Evolutionary conservation across 2,113 vertebrate genomes (phyloP), one percentile per base, ranked within the genome.

Genomic region (Ornithorhynchus anatinus): DNA sequence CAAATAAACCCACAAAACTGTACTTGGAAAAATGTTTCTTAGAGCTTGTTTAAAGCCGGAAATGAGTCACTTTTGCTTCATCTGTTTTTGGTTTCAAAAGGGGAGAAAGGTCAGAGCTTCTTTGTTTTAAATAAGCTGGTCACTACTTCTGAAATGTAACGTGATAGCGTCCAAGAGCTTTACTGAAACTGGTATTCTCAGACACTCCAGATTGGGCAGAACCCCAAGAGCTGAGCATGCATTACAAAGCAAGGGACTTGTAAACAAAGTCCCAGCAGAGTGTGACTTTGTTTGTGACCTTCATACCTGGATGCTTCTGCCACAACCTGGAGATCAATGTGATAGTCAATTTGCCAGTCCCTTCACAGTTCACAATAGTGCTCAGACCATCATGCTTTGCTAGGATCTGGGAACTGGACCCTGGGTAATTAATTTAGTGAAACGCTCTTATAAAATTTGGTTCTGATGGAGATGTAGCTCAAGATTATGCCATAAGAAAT

Each of bases 61-160:
- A 94, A 93, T 95, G 91, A 96, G 92, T 95, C 94, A 93, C 89
- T 94, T 96, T 90, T 90, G 85, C 86, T 93, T 93, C 94, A 97
- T 94, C 90, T 96, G 96, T 71, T 96, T 96, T 95, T 93, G 86
- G 88, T 97, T 96, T 93, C 82, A 81, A 80, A 81, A 88, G 84
- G 88, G 92, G 92, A 94, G 75, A 95, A 91, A 95, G 95, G 89
- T 96, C 93, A 96, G 83, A 89, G 77, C 86, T 93, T 88, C 91
- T 91, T 94, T 93, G 92, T 92, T 95, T 90, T 89, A 90, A 94
- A 91, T 85, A 84, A 91, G 75, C 90, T 93, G 91, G 89, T 93
- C 89, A 92, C 87, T 92, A 69, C 77, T 89, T 92, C 88, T 91
- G 92, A 95, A 89, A 82, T 89, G 92, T 87, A 95, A 94, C 82